phyloP scores from a whole-genome alignment of 92 coral and sea anemone genomes.

The Siderastrea radians region DNA sequence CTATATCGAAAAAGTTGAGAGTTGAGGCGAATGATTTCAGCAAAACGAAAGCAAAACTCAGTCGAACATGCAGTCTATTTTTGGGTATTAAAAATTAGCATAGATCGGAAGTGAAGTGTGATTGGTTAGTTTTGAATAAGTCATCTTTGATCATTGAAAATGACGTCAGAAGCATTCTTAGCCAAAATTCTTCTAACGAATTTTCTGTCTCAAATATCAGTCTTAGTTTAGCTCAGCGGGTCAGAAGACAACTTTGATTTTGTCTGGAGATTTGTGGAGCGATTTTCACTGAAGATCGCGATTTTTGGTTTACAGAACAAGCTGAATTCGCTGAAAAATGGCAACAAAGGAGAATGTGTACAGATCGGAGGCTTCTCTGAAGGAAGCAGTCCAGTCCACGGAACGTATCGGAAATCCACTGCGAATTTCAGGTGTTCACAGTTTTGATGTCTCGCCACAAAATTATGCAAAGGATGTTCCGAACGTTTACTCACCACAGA shows the following conservation, averaged over 20 bases:
- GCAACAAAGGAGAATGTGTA: neutral
- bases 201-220: constrained; percentile 51
- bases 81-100: constrained; percentile 14
- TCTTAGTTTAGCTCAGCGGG: constrained; percentile 22
- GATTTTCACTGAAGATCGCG: neutral
- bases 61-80: neutral
- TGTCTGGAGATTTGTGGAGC: neutral
- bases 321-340: neutral
- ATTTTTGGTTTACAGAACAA: neutral
- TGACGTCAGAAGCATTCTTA: constrained; percentile 44
- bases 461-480: neutral
- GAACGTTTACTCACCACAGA: constrained; percentile 17
- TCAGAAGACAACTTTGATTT: neutral
- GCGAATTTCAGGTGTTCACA: constrained; percentile 38
- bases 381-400: constrained; percentile 3
- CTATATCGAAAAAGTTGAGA: neutral
- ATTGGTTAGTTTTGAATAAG: constrained; percentile 55
- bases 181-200: constrained; percentile 45
- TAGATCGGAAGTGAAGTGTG: constrained; percentile 34
- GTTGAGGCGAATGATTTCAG: neutral
- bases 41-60: too few relatives aligned
- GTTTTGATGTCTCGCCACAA: constrained; percentile 32
- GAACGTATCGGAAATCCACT: constrained; percentile 9
- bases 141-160: constrained; percentile 22
- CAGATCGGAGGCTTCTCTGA: constrained; percentile 2